A percentile compares a stretch with the other conserved stretches of the same genome.
These are phyloP conservation scores for Hipparchia sbordonii DNA, from an alignment of 2,888 invertebrate genomes.

Conservation along the genomic window DNA sequence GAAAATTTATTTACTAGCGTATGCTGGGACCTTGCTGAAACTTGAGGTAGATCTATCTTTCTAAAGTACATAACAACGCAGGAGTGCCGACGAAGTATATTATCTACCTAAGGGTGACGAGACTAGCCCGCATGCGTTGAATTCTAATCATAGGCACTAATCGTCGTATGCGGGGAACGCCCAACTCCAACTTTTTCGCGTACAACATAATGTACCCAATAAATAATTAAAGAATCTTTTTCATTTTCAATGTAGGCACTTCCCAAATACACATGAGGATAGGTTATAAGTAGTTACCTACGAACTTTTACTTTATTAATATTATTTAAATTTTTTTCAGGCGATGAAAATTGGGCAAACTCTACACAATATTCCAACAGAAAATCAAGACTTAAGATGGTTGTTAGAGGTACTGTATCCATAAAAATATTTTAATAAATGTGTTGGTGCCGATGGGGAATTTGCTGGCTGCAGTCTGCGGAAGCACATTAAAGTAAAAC, in stretches of 20 bases:
- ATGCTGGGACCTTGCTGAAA: constrained; percentile 59
- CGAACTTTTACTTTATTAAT: background rate
- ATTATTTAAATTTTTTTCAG: constrained; percentile 51
- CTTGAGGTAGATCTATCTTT: constrained; percentile 49
- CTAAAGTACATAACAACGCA: too few relatives aligned
- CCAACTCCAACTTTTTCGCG: too few relatives aligned
- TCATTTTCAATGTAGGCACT: background rate
- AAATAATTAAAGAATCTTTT: too few relatives aligned
- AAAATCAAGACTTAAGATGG: constrained; percentile 56
- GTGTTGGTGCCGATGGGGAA: too few relatives aligned
- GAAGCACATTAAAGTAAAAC: too few relatives aligned
- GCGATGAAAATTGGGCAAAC: constrained; percentile 56
- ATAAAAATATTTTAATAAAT: background rate
- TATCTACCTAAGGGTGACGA: too few relatives aligned
- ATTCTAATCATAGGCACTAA: too few relatives aligned
- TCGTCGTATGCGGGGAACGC: too few relatives aligned
- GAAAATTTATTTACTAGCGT: constrained; percentile 60
- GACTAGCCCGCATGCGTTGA: too few relatives aligned
- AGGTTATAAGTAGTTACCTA: background rate
- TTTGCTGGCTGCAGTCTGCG: background rate
- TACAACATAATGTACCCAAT: too few relatives aligned
- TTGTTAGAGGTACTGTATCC: constrained; percentile 56
- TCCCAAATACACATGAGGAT: background rate
- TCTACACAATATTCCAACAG: constrained; percentile 60
- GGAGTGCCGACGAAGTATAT: too few relatives aligned